These are phyloP conservation scores for Forbesichthys agassizii DNA, from an alignment of 2,113 vertebrate genomes.

Conservation along the genomic window DNA sequence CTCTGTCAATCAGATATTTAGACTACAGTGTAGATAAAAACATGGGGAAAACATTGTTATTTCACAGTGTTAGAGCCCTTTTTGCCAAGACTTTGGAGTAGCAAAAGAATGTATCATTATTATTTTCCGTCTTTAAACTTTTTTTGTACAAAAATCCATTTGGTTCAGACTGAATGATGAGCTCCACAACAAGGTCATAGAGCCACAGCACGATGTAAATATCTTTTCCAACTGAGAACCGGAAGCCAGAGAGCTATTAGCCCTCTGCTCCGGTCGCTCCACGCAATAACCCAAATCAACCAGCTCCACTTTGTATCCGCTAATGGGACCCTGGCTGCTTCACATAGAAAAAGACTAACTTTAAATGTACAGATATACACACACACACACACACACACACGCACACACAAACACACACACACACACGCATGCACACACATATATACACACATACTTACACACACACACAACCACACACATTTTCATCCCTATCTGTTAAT, in stretches of 20 bases:
- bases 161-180: conserved; percentile 67
- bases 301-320: conserved; percentile 61
- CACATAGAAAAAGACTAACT: conserved; percentile 55
- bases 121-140: conserved; percentile 36
- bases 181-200: conserved; percentile 64
- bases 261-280: conserved; percentile 58
- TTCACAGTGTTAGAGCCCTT: too few species aligned
- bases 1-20: conserved; percentile 20
- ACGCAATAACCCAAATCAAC: conserved; percentile 71
- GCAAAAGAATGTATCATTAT: conserved; percentile 28
- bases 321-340: conserved; percentile 68
- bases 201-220: conserved; percentile 44
- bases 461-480: conserved; percentile 25
- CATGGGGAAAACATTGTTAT: neutral
- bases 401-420: neutral
- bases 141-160: conserved; percentile 36
- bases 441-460: neutral
- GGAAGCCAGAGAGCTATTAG: conserved; percentile 62
- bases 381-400: conserved; percentile 3
- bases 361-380: conserved; percentile 78
- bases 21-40: neutral
- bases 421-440: neutral
- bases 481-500: conserved; percentile 66
- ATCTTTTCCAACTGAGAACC: conserved; percentile 56
- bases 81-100: conserved; percentile 18